These are phyloP conservation scores for Gambelia wislizenii DNA, from an alignment of 2,797 vertebrate genomes.

Conservation along the genomic window DNA sequence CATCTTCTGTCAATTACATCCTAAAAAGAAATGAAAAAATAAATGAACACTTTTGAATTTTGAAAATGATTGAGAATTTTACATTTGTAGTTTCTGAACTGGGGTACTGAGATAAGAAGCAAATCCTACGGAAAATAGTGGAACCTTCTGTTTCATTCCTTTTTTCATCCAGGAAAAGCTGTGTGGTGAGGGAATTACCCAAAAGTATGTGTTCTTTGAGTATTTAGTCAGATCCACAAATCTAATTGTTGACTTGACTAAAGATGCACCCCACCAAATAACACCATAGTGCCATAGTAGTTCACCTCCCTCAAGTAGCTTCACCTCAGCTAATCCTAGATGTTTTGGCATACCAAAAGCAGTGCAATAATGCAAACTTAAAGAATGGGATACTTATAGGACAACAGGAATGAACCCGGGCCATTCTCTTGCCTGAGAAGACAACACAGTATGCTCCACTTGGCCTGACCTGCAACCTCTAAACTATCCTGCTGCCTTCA, in stretches of 20 bases:
- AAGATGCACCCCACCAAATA: background rate
- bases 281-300: no score
- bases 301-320: background rate
- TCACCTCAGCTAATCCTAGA: background rate
- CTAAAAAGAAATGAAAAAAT: background rate
- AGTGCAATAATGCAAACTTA: background rate
- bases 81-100: background rate
- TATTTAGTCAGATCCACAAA: background rate
- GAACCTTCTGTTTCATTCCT: no score
- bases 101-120: background rate
- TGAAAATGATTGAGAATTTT: background rate
- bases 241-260: background rate
- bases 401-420: background rate
- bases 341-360: background rate
- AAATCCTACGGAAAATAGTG: background rate
- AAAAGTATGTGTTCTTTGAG: background rate
- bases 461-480: no score
- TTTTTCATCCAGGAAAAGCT: background rate
- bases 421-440: no score
- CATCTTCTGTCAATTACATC: background rate
- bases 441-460: no score
- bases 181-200: background rate
- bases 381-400: background rate
- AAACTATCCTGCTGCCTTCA: background rate
- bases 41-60: background rate